A percentile compares a stretch with the other conserved stretches of the same genome.
Evolutionary conservation across 1,140 invertebrate species (phyloP).

Genomic region (Teleopsis dalmanni): DNA sequence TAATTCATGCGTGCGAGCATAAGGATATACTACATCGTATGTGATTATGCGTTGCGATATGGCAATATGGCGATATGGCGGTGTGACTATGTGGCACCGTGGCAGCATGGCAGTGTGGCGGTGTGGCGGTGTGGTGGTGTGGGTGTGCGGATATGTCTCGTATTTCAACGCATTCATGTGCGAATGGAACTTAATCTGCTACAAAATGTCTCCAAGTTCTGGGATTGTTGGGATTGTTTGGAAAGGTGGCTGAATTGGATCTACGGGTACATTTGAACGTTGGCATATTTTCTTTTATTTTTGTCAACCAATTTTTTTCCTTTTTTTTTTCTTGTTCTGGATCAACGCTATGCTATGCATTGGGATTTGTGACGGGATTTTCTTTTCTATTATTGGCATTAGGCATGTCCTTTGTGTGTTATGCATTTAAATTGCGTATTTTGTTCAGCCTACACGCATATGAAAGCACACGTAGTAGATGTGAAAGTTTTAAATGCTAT

Average conservation of each 20-base stretch:
- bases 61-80: neutral
- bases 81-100: neutral
- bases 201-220: constrained; percentile 41
- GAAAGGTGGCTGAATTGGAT: neutral
- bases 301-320: neutral
- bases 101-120: neutral
- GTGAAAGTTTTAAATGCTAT: neutral
- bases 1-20: neutral
- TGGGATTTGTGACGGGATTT: constrained; percentile 44
- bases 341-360: neutral
- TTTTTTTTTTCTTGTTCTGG: constrained; percentile 19
- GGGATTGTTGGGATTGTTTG: neutral
- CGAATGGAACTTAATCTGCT: constrained; percentile 45
- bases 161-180: constrained; percentile 44
- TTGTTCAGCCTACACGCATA: constrained; percentile 28
- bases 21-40: neutral
- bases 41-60: neutral
- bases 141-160: constrained; percentile 24
- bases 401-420: constrained; percentile 45
- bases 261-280: neutral
- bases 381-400: constrained; percentile 46
- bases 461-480: neutral
- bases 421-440: constrained; percentile 46
- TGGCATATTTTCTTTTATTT: constrained; percentile 5
- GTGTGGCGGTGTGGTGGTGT: constrained; percentile 13